Conservation (phyloP, 2,113 vertebrate genomes). For the Hyaena hyaena region DNA sequence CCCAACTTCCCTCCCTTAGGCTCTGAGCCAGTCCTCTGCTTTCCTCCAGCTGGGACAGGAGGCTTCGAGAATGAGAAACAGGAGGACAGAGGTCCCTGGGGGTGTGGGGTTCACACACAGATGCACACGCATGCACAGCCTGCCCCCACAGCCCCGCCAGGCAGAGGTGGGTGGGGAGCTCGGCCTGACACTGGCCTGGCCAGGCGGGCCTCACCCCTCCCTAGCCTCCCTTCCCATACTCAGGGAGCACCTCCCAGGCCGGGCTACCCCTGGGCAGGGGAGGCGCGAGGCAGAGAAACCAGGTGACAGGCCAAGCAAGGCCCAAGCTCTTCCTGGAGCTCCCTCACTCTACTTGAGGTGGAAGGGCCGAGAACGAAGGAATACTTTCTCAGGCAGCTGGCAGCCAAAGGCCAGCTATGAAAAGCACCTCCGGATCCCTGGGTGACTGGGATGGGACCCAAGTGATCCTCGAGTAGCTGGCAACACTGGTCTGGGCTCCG, state of each 20-base stretch:
- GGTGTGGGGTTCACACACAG: neutral
- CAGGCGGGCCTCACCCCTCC: neutral
- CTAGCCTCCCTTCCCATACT: neutral
- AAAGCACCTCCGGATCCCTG: neutral
- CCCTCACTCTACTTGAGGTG: neutral
- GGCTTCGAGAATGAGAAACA: neutral
- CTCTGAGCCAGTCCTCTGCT: neutral
- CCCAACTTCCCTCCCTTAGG: neutral
- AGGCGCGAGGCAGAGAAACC: neutral
- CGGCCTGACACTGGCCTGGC: neutral
- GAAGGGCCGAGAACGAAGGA: neutral
- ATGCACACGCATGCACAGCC: neutral
- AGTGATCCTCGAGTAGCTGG: neutral
- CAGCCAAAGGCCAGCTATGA: neutral
- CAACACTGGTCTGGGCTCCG: neutral
- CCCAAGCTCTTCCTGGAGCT: neutral
- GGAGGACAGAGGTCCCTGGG: neutral
- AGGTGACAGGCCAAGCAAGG: neutral
- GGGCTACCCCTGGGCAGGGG: neutral
- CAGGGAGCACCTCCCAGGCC: neutral
- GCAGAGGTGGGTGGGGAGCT: neutral
- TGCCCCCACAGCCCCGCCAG: fast-evolving
- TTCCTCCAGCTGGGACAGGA: neutral
- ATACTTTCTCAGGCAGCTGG: neutral
- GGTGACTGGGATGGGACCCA: neutral